Percentiles rank a stretch among this genome's conserved stretches.
phyloP scores from a whole-genome alignment of 2,797 vertebrate species.

The Fringilla coelebs region DNA sequence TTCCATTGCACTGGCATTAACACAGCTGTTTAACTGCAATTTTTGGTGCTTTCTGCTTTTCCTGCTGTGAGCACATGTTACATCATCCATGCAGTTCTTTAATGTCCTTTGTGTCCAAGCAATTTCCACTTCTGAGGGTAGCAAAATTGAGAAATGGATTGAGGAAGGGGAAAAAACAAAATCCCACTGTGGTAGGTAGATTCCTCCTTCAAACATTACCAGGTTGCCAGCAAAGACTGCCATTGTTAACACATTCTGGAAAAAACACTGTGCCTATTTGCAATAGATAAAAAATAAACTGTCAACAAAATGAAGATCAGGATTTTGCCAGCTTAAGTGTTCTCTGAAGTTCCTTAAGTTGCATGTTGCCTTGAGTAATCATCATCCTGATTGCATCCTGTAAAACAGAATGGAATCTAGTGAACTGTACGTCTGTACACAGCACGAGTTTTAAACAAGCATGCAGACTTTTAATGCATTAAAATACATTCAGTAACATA shows the following conservation, averaged over 20 bases:
- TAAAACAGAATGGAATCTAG: background rate
- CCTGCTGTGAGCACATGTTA: background rate
- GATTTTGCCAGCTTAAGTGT: slow-evolving; percentile 83
- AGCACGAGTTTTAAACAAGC: background rate
- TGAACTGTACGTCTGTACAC: rapidly evolving
- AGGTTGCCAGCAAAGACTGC: background rate
- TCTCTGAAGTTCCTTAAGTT: slow-evolving; percentile 87
- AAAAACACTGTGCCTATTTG: background rate
- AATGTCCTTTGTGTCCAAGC: background rate
- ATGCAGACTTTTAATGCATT: rapidly evolving
- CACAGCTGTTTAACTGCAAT: background rate
- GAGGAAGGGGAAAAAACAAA: background rate
- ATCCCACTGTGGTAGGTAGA: rapidly evolving
- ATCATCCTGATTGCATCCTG: slow-evolving; percentile 93
- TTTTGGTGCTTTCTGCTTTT: background rate
- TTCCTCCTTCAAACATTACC: background rate
- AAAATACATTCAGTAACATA: background rate
- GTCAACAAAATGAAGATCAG: slow-evolving; percentile 39
- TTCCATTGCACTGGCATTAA: background rate
- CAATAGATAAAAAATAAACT: background rate
- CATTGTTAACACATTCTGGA: background rate
- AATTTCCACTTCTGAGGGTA: background rate
- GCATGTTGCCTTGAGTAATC: slow-evolving; percentile 91
- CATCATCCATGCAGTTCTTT: background rate
- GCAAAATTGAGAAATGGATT: background rate